Evolutionary conservation across 1,140 invertebrate species (phyloP).

Genomic region (Neodiprion pinetum): DNA sequence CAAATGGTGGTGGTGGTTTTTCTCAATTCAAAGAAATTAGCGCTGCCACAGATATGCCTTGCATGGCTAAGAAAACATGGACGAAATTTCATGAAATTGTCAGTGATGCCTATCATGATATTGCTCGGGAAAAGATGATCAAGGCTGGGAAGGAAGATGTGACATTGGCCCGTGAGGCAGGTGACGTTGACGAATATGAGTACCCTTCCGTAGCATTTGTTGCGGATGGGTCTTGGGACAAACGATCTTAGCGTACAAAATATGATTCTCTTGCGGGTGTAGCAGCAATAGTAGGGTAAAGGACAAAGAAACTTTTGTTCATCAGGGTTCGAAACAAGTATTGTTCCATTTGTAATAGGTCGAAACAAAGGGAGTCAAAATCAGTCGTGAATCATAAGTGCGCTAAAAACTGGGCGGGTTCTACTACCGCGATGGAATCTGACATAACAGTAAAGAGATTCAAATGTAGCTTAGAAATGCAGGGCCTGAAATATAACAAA

Average conservation of each 20-base stretch:
- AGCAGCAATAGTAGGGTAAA: slow-evolving; percentile 40
- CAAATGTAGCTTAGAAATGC: slow-evolving; percentile 39
- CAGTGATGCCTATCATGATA: slow-evolving; percentile 24
- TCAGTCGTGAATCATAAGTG: slow-evolving; percentile 35
- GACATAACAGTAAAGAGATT: slow-evolving; percentile 52
- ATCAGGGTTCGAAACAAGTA: slow-evolving; percentile 51
- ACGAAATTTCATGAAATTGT: slow-evolving; percentile 27
- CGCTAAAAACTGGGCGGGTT: slow-evolving; percentile 41
- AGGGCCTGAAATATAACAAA: slow-evolving; percentile 45
- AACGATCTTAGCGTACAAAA: slow-evolving; percentile 44
- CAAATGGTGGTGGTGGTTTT: slow-evolving; percentile 2
- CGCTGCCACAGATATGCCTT: slow-evolving; percentile 30
- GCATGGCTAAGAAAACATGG: slow-evolving; percentile 30
- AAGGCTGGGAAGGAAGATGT: slow-evolving; percentile 41
- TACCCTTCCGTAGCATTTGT: slow-evolving; percentile 47
- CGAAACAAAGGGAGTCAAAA: slow-evolving; percentile 15
- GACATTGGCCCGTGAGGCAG: slow-evolving; percentile 35
- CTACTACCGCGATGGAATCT: slow-evolving; percentile 46
- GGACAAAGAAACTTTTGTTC: slow-evolving; percentile 45
- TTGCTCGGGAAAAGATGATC: slow-evolving; percentile 30
- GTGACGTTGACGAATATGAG: slow-evolving; percentile 42
- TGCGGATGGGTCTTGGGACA: slow-evolving; percentile 46
- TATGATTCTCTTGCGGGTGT: slow-evolving; percentile 45
- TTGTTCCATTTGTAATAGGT: slow-evolving; percentile 33
- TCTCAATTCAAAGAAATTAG: slow-evolving; percentile 18